phyloP scores from a whole-genome alignment of 2,113 vertebrate genomes.

The Oncorhynchus clarkii region DNA sequence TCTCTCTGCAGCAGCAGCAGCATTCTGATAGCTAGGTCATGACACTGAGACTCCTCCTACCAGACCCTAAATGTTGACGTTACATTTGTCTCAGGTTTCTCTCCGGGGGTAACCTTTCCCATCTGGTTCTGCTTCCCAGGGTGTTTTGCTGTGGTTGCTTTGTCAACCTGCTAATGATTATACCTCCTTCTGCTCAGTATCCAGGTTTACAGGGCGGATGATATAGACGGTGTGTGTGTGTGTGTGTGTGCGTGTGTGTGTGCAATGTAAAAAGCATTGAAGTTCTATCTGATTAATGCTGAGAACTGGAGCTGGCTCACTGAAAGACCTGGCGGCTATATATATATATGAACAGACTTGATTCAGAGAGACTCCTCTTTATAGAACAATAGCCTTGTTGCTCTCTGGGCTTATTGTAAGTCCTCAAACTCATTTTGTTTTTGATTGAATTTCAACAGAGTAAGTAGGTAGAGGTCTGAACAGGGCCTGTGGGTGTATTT shows the following conservation, averaged over 20 bases:
- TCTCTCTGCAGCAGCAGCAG: background rate
- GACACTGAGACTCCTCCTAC: conserved; percentile 14
- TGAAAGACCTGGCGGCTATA: conserved; percentile 2
- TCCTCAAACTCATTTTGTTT: background rate
- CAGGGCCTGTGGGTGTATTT: too few relatives aligned
- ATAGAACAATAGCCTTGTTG: background rate
- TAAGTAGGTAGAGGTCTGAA: background rate
- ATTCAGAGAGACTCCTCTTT: background rate
- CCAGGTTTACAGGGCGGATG: too few relatives aligned
- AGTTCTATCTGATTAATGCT: conserved; percentile 15
- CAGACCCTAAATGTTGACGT: conserved; percentile 41
- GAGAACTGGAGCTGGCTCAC: conserved; percentile 23
- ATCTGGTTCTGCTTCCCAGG: conserved; percentile 55
- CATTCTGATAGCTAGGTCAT: conserved; percentile 8
- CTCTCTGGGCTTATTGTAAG: background rate
- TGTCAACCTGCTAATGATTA: conserved; percentile 44
- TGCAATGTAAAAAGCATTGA: background rate
- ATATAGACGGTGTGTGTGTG: too few relatives aligned
- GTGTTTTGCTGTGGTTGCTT: conserved; percentile 54
- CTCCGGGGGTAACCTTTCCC: conserved; percentile 30
- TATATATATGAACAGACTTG: background rate
- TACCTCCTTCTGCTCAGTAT: conserved; percentile 1
- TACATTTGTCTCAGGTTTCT: conserved; percentile 56
- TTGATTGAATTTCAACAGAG: background rate
- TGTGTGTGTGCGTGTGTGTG: background rate